Evolutionary conservation across 1,140 invertebrate genomes (phyloP).

Genomic region (Colletes gigas): DNA sequence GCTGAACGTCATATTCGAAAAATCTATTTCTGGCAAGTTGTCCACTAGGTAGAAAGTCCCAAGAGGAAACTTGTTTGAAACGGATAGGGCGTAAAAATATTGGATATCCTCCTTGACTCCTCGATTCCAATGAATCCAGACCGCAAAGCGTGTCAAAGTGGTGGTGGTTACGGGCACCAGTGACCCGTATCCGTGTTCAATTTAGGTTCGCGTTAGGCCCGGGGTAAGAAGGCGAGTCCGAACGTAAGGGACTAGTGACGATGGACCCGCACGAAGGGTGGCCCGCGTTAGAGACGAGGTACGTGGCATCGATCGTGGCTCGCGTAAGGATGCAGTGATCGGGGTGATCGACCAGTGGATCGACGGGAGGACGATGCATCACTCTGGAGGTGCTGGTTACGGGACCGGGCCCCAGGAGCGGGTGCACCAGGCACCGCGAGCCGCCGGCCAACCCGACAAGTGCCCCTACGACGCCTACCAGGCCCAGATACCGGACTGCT

Average conservation of each 20-base stretch:
- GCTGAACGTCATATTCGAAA: no score
- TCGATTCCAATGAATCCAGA: no score
- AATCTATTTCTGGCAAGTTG: no score
- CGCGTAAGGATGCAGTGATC: conserved; percentile 59
- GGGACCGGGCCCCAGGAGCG: conserved; percentile 77
- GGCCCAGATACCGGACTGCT: conserved; percentile 79
- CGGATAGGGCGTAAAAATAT: no score
- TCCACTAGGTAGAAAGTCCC: no score
- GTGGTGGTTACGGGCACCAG: no score
- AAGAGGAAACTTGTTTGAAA: no score
- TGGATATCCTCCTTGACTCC: no score
- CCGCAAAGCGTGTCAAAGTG: no score
- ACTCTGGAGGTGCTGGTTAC: conserved; percentile 62
- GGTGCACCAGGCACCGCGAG: conserved; percentile 74
- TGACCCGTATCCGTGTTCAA: no score
- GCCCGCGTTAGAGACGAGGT: conserved; percentile 50
- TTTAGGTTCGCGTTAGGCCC: background rate
- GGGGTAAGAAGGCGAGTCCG: background rate
- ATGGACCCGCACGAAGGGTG: conserved; percentile 46
- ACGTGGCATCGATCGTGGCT: conserved; percentile 26
- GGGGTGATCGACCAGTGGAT: conserved; percentile 30
- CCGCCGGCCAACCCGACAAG: conserved; percentile 71
- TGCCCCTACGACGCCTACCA: conserved; percentile 77
- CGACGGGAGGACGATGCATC: conserved; percentile 60
- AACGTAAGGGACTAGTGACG: conserved; percentile 11